A percentile compares a stretch with the other conserved stretches of the same genome.
phyloP scores from a whole-genome alignment of 2,797 vertebrate genomes.

The Macroramphosus scolopax region DNA sequence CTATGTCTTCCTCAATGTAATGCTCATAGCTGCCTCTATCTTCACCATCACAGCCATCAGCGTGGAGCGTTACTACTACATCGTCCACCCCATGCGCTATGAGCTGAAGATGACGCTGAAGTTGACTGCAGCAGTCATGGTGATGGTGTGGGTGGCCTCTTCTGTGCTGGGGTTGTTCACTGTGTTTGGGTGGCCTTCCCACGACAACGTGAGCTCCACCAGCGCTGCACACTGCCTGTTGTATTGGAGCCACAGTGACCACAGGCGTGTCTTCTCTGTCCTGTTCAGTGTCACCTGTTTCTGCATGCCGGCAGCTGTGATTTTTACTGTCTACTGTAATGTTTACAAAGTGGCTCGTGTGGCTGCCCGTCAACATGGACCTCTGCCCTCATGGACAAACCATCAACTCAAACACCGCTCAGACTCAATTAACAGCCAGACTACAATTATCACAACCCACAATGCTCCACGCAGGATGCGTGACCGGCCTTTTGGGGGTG shows the following conservation, averaged over 20 bases:
- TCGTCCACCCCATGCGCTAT: slow-evolving; percentile 90
- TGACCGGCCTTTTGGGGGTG: slow-evolving; percentile 78
- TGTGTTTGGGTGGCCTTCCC: slow-evolving; percentile 81
- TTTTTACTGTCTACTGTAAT: slow-evolving; percentile 86
- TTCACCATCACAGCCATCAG: slow-evolving; percentile 90
- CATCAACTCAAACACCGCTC: slow-evolving; percentile 75
- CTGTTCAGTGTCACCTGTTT: slow-evolving; percentile 86
- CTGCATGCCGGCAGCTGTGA: slow-evolving; percentile 83
- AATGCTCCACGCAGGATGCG: slow-evolving; percentile 62
- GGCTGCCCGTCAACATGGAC: slow-evolving; percentile 81
- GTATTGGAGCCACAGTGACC: slow-evolving; percentile 82
- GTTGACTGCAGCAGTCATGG: slow-evolving; percentile 79
- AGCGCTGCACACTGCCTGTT: slow-evolving; percentile 82
- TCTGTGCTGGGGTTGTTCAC: slow-evolving; percentile 81
- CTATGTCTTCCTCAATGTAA: slow-evolving; percentile 85
- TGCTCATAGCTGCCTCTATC: slow-evolving; percentile 88
- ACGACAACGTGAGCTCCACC: slow-evolving; percentile 74
- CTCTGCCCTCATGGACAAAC: slow-evolving; percentile 72
- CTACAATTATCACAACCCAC: slow-evolving; percentile 83
- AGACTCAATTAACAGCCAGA: slow-evolving; percentile 87
- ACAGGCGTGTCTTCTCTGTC: slow-evolving; percentile 80
- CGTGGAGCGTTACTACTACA: slow-evolving; percentile 91
- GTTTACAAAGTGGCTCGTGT: slow-evolving; percentile 89
- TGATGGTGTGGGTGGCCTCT: slow-evolving; percentile 86
- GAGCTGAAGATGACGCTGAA: slow-evolving; percentile 88